phyloP scores from a whole-genome alignment of 1,140 invertebrate species.

The Drosophila simulans region DNA sequence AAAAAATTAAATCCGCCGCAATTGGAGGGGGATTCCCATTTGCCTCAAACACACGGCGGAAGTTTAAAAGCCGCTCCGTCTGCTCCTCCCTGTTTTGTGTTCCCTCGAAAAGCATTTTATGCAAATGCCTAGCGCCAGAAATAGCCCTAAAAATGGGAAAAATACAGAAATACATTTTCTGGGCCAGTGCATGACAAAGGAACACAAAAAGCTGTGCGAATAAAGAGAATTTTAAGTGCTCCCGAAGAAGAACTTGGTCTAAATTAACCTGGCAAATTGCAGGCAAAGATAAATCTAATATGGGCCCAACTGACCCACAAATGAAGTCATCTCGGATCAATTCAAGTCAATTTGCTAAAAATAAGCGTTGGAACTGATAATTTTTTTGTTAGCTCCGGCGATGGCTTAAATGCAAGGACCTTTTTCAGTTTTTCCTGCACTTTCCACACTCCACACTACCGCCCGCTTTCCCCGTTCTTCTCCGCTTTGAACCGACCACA shows the following conservation, averaged over 20 bases:
- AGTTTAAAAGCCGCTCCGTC: constrained; percentile 56
- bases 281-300: constrained; percentile 17
- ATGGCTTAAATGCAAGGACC: constrained; percentile 20
- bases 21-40: constrained; percentile 9
- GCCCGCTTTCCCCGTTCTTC: neutral
- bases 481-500: constrained; percentile 52
- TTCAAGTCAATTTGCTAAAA: constrained; percentile 64
- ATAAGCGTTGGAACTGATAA: constrained; percentile 37
- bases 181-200: constrained; percentile 55
- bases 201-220: constrained; percentile 23
- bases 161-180: constrained; percentile 62
- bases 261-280: constrained; percentile 41
- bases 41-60: constrained; percentile 9
- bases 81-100: constrained; percentile 26
- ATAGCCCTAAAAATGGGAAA: constrained; percentile 14
- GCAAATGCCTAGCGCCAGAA: constrained; percentile 59
- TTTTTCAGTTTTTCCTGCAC: constrained; percentile 10
- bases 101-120: constrained; percentile 67
- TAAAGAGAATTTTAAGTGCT: constrained; percentile 22
- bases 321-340: constrained; percentile 55
- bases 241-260: constrained; percentile 21
- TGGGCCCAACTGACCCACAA: constrained; percentile 18
- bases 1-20: constrained; percentile 20
- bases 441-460: neutral
- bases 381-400: neutral